Base-by-base conservation (phyloP, 2,113 vertebrate species). In the Chaetorhynchus papuensis region DNA sequence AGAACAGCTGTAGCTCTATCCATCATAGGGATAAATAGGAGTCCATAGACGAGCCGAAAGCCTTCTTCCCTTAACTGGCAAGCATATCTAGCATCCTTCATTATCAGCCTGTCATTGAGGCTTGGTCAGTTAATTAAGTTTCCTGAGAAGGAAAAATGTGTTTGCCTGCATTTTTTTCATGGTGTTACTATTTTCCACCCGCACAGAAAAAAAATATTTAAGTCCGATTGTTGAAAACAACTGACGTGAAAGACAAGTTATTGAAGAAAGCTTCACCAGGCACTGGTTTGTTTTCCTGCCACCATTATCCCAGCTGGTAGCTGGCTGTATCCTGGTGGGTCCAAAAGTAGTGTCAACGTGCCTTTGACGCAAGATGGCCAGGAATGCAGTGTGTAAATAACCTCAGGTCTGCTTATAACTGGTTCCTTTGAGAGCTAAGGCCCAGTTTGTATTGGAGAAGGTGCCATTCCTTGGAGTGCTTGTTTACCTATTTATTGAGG, bases 401-500 rank as follows among this genome's bases (percentile, higher is more conserved):
- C 82, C 89, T 56, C 71, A 39, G 56, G 76, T 86, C 86, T 86
- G 85, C 88, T 89, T 81, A 12, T 78, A 78, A 69, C 90, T 41
- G 71, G 15, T 84, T 87, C 61, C 72, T 93, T 92, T 84, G 86
- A 94, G 88, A 87, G 80, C 68, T 13, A 0, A 2, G 11, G 85
- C 85, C 85, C 49, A 41, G 90, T 84, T 85, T 87, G 78, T 42
- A 7, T 44, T 82, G 82, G 65, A 77, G 85, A 95, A 81, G 89
- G 47, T 94, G 82, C 76, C 54, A 37, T 96, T 93, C 78, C 93
- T 95, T 85, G 79, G 77, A 96, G 88, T 33, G 3, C 71, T 76
- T 83, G 93, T 97, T 97, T 81, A 97, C 90, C 97, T 97, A 93
- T 92, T 95, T 96, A 71, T 83, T 83, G 83, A 86, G 95, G 96